Percentiles rank a stretch among this genome's conserved stretches.
Evolutionary conservation across 2,888 invertebrate species (phyloP).

Genomic region (Tetragnatha montana): DNA sequence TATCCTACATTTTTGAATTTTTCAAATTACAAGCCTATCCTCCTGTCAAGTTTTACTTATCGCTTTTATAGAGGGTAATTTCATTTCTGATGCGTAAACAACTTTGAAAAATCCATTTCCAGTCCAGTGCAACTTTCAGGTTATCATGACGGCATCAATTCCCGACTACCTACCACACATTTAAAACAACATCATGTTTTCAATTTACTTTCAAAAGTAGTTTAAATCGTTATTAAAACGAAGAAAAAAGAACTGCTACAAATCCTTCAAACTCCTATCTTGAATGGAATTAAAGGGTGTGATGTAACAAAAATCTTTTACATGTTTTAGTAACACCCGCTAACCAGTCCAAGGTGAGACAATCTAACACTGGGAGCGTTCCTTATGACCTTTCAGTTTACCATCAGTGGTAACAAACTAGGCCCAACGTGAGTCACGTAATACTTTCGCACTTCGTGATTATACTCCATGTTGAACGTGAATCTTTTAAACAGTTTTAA

Average conservation of each 20-base stretch:
- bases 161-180: too few relatives aligned
- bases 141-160: too few relatives aligned
- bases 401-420: conserved; percentile 34
- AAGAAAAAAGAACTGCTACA: background rate
- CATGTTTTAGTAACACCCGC: background rate
- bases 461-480: conserved; percentile 11
- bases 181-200: background rate
- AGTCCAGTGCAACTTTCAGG: too few relatives aligned
- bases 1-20: too few relatives aligned
- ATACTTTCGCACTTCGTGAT: conserved; percentile 25
- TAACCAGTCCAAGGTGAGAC: conserved; percentile 46
- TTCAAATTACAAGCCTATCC: too few relatives aligned
- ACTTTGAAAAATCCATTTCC: too few relatives aligned
- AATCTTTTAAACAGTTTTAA: conserved; percentile 10
- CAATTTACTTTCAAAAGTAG: background rate
- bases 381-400: conserved; percentile 54
- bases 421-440: conserved; percentile 61
- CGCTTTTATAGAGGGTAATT: too few relatives aligned
- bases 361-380: conserved; percentile 28
- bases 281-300: background rate
- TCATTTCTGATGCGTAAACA: too few relatives aligned
- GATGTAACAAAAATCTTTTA: background rate
- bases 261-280: background rate
- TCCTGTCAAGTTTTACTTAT: too few relatives aligned
- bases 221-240: background rate